phyloP scores from a whole-genome alignment of 1,140 invertebrate genomes.

The Cryptotermes secundus region DNA sequence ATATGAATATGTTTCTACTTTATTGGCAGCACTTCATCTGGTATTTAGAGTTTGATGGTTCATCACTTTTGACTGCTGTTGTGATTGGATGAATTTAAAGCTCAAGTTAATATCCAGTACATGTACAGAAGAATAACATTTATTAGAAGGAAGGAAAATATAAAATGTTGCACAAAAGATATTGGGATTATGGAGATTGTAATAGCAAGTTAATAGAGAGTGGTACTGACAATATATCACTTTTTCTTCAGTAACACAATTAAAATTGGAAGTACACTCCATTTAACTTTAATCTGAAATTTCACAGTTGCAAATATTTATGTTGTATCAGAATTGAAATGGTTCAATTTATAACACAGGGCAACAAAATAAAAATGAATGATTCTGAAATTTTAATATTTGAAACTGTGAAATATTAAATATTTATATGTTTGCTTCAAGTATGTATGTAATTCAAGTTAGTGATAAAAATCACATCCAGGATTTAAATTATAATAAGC shows the following conservation, averaged over 20 bases:
- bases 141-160: neutral
- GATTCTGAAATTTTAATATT: neutral
- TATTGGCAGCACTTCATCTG: too few relatives aligned
- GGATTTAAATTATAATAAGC: neutral
- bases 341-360: neutral
- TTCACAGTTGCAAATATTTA: neutral
- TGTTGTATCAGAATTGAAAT: neutral
- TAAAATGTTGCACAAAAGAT: neutral
- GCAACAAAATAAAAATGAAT: neutral
- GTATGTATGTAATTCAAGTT: too few relatives aligned
- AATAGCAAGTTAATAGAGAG: neutral
- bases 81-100: too few relatives aligned
- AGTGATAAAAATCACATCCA: neutral
- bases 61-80: too few relatives aligned
- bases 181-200: neutral
- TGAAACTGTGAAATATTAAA: neutral
- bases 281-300: neutral
- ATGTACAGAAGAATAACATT: conserved; percentile 3
- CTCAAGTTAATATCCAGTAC: neutral
- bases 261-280: conserved; percentile 10
- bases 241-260: neutral
- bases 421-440: neutral
- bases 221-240: neutral
- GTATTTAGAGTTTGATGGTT: too few relatives aligned
- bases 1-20: too few relatives aligned